Evolutionary conservation across 2,888 invertebrate species (phyloP), one percentile per base, ranked within the genome.

Genomic region (Bibio marci): DNA sequence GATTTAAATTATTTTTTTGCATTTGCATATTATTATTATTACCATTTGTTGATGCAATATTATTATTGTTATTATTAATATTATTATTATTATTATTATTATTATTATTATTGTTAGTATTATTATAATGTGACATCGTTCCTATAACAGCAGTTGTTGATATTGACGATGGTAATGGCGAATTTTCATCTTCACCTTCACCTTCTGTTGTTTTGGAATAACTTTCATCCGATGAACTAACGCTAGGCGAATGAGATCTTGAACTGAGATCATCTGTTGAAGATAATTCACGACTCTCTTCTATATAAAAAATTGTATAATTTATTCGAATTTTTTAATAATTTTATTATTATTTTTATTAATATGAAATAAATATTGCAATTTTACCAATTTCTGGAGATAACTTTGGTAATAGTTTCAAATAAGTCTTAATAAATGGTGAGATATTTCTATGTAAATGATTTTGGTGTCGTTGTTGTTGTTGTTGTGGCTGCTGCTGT

Each of bases 261-360:
- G 82, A 82, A 51, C 81, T 82, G 19, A 83, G 71, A 57, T 85
- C 85, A 54, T 85, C 82, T 2, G 82, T 83, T 3, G 82, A 85
- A 6, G 83, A 82, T 56, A 62, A 57, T 46, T 62, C 62, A 7
- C 59, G 57, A 37, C 52, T 57, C 41, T 62, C 62, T 44, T 62
- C 60, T 35, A 59, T 30, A n/a, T 4, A 18, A 28, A 17, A 7
- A 14, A 32, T n/a, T n/a, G n/a, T n/a, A n/a, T n/a, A n/a, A n/a
- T n/a, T n/a, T n/a, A n/a, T n/a, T n/a, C 5, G 32, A 22, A n/a
- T 32, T 22, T 14, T 19, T 18, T n/a, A 30, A 10, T 18, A 7
- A 25, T 10, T n/a, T n/a, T n/a, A n/a, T n/a, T n/a, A n/a, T n/a
- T n/a, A n/a, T n/a, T n/a, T 17, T 14, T 32, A 6, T 10, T 32